These are phyloP conservation scores for Dexiosoma caninum DNA, from an alignment of 2,888 invertebrate species.

Conservation along the genomic window DNA sequence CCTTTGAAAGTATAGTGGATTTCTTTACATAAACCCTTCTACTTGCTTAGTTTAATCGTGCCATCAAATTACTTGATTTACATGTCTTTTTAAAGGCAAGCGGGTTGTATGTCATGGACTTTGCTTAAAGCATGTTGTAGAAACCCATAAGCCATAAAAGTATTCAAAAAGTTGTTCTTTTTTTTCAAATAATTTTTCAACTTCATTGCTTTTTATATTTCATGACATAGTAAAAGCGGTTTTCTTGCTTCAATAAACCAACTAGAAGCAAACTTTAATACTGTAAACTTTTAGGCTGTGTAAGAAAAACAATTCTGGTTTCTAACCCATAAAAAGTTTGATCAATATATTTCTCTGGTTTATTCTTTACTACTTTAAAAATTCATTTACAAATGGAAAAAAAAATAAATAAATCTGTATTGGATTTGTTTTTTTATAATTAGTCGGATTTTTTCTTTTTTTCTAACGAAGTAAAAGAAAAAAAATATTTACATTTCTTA, in stretches of 20 bases:
- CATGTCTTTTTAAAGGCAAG: neutral
- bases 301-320: neutral
- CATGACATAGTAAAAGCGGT: neutral
- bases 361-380: constrained; percentile 1
- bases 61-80: neutral
- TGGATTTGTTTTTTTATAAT: constrained; percentile 28
- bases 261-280: neutral
- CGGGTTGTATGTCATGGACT: constrained; percentile 2
- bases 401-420: neutral
- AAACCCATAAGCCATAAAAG: neutral
- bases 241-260: neutral
- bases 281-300: constrained; percentile 31
- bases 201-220: neutral
- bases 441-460: neutral
- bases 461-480: neutral
- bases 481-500: neutral
- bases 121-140: constrained; percentile 13
- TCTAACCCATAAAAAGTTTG: constrained; percentile 51
- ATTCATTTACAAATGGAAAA: neutral
- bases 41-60: no score
- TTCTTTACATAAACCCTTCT: no score
- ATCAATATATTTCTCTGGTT: constrained; percentile 42
- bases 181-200: neutral
- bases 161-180: neutral
- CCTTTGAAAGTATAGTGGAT: no score